A percentile compares a stretch with the other conserved stretches of the same genome.
These are phyloP conservation scores for Polydrusus tereticollis DNA, from an alignment of 2,888 invertebrate genomes.

Conservation along the genomic window DNA sequence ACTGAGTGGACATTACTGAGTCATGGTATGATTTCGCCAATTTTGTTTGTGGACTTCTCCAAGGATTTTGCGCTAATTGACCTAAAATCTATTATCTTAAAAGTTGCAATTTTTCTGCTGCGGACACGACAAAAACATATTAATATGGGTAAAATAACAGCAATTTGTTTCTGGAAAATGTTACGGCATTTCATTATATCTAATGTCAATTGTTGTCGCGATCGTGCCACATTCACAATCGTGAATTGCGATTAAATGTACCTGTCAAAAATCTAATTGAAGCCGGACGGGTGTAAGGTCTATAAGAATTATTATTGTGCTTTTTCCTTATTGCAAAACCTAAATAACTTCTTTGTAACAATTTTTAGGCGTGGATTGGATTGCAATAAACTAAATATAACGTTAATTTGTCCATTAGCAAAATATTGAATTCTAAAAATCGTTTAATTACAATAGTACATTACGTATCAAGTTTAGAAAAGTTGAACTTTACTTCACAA, in stretches of 20 bases:
- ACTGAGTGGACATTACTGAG: constrained; percentile 7
- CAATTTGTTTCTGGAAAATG: not conserved
- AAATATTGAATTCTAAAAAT: not conserved
- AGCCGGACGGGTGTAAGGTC: constrained; percentile 9
- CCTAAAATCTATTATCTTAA: not conserved
- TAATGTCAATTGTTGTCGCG: constrained; percentile 25
- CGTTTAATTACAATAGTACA: not conserved
- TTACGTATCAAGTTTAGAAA: too few species aligned
- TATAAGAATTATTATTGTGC: constrained; percentile 23
- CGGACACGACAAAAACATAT: too few species aligned
- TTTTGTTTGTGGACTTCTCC: too few species aligned
- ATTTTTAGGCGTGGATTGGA: not conserved
- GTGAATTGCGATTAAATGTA: constrained; percentile 35
- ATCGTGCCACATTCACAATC: constrained; percentile 27
- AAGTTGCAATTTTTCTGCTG: too few species aligned
- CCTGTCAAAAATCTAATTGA: constrained; percentile 36
- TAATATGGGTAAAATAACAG: not conserved
- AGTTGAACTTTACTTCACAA: too few species aligned
- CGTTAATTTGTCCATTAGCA: not conserved
- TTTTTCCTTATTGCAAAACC: constrained; percentile 25
- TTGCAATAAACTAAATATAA: not conserved
- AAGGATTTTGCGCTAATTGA: not conserved
- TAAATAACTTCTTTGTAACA: constrained; percentile 1
- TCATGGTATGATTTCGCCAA: too few species aligned
- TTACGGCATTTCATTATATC: constrained; percentile 13